Evolutionary conservation across 2,797 vertebrate species (phyloP).

Genomic region (Sebastes elongatus): DNA sequence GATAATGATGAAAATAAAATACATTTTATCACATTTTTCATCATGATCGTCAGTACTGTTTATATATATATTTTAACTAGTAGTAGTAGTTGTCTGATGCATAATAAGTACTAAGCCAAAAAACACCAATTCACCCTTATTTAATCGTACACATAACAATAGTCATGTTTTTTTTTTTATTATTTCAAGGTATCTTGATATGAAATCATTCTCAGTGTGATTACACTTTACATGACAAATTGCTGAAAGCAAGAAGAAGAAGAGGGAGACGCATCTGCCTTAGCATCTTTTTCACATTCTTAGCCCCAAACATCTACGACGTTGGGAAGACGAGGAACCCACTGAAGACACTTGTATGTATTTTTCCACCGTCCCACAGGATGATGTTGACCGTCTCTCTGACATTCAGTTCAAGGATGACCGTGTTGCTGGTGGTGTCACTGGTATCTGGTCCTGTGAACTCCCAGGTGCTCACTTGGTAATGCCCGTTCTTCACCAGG

Average conservation of each 20-base stretch:
- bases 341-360: slow-evolving; percentile 14
- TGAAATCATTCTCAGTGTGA: no score
- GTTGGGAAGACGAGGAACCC: slow-evolving; percentile 24
- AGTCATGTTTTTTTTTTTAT: no score
- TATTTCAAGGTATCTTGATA: no score
- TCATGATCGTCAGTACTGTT: not conserved
- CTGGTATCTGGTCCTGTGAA: not conserved
- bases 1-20: not conserved
- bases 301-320: not conserved
- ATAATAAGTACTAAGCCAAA: not conserved
- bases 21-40: not conserved
- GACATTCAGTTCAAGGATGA: slow-evolving; percentile 4
- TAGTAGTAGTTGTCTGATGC: not conserved
- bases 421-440: slow-evolving; percentile 30
- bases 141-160: no score
- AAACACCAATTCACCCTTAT: not conserved
- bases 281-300: no score
- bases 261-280: no score
- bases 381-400: not conserved
- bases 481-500: slow-evolving; percentile 16
- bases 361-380: not conserved
- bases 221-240: not conserved
- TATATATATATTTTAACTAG: not conserved
- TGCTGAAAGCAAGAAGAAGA: not conserved
- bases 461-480: slow-evolving; percentile 13